Conservation (phyloP, 2,113 vertebrate species). For the Microcebus ravelobensis region DNA sequence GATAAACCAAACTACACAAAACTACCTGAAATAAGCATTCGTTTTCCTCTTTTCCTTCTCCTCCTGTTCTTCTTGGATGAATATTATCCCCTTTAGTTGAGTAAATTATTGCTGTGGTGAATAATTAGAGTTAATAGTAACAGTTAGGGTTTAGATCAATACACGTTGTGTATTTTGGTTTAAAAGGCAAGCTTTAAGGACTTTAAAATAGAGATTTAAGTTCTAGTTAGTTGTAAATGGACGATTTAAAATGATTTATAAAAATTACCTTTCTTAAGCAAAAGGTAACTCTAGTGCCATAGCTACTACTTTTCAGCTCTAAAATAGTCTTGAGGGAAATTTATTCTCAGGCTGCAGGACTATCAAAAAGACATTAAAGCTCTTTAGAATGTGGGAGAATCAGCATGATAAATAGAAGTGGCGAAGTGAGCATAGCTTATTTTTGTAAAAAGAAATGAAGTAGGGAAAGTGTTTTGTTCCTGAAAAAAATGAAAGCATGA, state of each 20-base stretch:
- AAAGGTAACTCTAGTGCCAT: neutral
- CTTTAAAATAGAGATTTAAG: slow-evolving; percentile 56
- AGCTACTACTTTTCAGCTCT: slow-evolving; percentile 31
- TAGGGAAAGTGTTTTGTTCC: slow-evolving; percentile 21
- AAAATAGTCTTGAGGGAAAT: slow-evolving; percentile 50
- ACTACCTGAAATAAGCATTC: neutral
- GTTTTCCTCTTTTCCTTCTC: neutral
- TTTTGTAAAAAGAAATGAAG: slow-evolving; percentile 33
- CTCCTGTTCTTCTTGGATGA: neutral
- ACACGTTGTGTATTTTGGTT: slow-evolving; percentile 30
- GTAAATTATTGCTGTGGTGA: slow-evolving; percentile 33
- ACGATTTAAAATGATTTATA: slow-evolving; percentile 54
- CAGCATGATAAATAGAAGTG: neutral
- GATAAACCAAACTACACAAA: slow-evolving; percentile 47
- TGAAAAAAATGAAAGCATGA: neutral
- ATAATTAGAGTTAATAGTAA: slow-evolving; percentile 53
- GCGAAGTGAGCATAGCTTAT: neutral
- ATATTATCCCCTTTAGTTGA: slow-evolving; percentile 14
- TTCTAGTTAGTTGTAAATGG: slow-evolving; percentile 60
- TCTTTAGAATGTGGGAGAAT: neutral
- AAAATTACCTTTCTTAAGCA: slow-evolving; percentile 57
- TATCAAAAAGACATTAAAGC: slow-evolving; percentile 25
- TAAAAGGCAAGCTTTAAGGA: slow-evolving; percentile 43
- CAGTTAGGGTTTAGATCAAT: slow-evolving; percentile 7
- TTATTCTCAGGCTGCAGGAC: neutral